Conservation (phyloP, 2,113 vertebrate genomes). For the Aythya baeri region DNA sequence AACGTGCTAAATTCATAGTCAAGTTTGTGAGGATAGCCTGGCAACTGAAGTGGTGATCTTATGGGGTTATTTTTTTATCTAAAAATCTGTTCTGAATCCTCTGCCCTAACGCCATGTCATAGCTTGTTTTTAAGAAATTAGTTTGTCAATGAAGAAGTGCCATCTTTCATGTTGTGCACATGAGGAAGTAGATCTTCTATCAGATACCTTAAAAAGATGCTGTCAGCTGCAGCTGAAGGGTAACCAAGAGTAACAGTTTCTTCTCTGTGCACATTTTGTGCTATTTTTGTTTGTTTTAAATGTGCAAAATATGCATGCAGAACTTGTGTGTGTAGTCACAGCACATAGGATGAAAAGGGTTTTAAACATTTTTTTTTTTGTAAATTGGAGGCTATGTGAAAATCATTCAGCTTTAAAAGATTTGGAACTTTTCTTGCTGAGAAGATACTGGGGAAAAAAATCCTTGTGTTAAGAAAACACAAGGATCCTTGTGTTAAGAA, state of each 20-base stretch:
- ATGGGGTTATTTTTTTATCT: not conserved
- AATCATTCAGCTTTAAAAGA: not conserved
- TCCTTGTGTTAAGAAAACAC: not conserved
- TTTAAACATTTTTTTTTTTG: not conserved
- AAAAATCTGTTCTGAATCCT: not conserved
- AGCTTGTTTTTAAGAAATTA: not conserved
- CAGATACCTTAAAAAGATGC: not conserved
- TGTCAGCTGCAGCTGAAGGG: not conserved
- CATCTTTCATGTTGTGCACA: not conserved
- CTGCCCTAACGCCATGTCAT: not conserved
- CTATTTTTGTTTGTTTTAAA: not conserved
- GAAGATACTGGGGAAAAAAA: not conserved
- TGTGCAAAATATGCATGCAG: not conserved
- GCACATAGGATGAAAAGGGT: not conserved
- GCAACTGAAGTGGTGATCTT: not conserved
- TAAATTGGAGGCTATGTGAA: not conserved
- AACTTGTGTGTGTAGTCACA: not conserved
- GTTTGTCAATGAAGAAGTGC: not conserved
- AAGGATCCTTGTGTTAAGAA: not conserved
- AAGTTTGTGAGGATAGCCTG: not conserved
- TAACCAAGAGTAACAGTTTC: not conserved
- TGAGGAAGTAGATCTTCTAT: not conserved
- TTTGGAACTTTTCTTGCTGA: not conserved
- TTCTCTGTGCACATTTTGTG: not conserved
- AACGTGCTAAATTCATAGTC: not conserved